Conservation (phyloP, 2,888 invertebrate species). For the Phalera bucephala region DNA sequence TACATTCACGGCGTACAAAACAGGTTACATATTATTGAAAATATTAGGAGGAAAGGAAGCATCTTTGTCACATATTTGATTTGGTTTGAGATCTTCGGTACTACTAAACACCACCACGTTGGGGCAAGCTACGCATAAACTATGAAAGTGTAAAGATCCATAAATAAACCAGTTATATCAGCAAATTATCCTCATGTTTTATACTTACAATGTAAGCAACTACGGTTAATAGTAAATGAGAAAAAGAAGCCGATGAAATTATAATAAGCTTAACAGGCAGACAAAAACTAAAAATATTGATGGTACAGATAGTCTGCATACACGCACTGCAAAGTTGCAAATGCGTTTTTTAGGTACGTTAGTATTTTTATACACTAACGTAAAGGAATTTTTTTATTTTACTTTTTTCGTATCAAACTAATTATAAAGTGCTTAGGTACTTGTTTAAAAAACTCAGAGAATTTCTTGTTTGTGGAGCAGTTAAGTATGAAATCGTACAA, state of each 20-base stretch:
- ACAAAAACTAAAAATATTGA: conserved; percentile 19
- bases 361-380: neutral
- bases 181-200: neutral
- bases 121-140: neutral
- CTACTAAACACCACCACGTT: neutral
- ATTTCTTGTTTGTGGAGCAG: too few species aligned
- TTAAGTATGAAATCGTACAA: too few species aligned
- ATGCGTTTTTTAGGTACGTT: conserved; percentile 16
- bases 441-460: neutral
- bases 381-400: too few species aligned
- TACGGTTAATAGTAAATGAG: neutral
- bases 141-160: neutral
- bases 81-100: too few species aligned
- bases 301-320: conserved; percentile 16
- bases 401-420: too few species aligned
- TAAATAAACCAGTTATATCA: neutral
- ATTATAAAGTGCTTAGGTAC: neutral
- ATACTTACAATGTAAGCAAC: neutral
- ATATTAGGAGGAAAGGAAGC: too few species aligned
- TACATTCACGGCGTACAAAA: too few species aligned
- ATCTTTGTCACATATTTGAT: too few species aligned
- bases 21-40: too few species aligned
- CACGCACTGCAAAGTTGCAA: conserved; percentile 20
- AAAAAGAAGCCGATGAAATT: conserved; percentile 8
- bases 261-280: neutral